These are phyloP conservation scores for Montifringilla adamsi DNA, from an alignment of 2,113 vertebrate species.

Conservation along the genomic window DNA sequence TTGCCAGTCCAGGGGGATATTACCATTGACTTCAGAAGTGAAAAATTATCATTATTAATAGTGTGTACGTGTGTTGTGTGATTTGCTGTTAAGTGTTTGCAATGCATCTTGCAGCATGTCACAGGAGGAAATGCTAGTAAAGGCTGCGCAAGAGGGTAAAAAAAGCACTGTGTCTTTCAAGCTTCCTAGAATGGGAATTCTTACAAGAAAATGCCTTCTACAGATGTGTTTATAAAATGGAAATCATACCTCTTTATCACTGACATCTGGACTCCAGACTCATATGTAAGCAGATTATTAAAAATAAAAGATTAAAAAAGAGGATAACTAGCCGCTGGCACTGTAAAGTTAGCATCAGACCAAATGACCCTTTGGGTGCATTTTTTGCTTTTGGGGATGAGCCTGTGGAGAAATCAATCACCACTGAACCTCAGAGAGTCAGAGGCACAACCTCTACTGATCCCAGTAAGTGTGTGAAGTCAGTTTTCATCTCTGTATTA, in stretches of 20 bases:
- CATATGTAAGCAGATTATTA: slow-evolving; percentile 67
- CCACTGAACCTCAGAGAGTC: background rate
- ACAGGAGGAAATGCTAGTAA: background rate
- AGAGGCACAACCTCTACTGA: background rate
- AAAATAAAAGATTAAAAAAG: slow-evolving; percentile 55
- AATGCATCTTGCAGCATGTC: background rate
- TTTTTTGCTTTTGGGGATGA: slow-evolving; percentile 29
- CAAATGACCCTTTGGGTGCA: slow-evolving; percentile 8
- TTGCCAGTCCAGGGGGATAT: background rate
- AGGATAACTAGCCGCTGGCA: slow-evolving; percentile 12
- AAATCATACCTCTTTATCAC: slow-evolving; percentile 70
- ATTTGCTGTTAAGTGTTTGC: background rate
- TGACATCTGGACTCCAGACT: slow-evolving; percentile 89
- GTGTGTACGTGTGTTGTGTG: background rate
- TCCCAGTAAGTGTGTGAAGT: background rate
- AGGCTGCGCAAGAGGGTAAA: background rate
- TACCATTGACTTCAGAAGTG: background rate
- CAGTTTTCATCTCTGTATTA: background rate
- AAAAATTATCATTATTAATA: background rate
- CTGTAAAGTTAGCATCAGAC: slow-evolving; percentile 48
- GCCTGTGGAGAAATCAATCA: background rate
- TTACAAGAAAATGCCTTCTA: slow-evolving; percentile 70
- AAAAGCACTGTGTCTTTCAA: background rate
- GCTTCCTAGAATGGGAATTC: slow-evolving; percentile 32
- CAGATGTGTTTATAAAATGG: slow-evolving; percentile 74